Conservation (phyloP, 2,797 vertebrate genomes). For the Leucoraja ocellata region DNA sequence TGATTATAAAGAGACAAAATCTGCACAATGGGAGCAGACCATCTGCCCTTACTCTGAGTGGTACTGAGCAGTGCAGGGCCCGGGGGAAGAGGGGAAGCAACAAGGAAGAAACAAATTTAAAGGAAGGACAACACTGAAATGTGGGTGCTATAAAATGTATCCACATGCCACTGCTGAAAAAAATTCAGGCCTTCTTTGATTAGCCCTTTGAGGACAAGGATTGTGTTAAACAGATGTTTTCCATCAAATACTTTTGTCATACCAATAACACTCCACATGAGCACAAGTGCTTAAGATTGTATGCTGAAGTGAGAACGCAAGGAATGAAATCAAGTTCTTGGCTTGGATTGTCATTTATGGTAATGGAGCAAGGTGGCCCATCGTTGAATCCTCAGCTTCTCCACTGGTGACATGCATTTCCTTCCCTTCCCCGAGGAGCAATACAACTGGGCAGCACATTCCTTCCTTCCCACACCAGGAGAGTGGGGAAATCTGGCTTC, state of each 20-base stretch:
- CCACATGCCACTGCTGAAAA: not conserved
- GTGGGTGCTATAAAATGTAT: conserved; percentile 16
- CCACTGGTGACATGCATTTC: not conserved
- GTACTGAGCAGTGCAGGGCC: not conserved
- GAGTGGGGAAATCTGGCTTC: not conserved
- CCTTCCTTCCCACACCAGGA: not conserved
- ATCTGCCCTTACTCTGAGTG: not conserved
- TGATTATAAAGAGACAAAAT: conserved; percentile 12
- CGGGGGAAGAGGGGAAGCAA: not conserved
- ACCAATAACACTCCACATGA: conserved; percentile 22
- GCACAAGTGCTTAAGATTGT: conserved; percentile 1
- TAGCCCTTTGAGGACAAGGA: conserved; percentile 13
- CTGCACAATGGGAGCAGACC: not conserved
- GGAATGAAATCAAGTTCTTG: not conserved
- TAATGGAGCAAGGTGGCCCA: not conserved
- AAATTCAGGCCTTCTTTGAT: not conserved
- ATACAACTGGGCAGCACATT: too few relatives aligned
- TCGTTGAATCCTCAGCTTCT: not conserved
- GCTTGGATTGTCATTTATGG: not conserved
- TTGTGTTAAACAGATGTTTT: conserved; percentile 29
- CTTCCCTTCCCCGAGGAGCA: not conserved
- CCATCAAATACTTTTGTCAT: not conserved
- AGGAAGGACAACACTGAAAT: not conserved
- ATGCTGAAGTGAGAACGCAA: not conserved
- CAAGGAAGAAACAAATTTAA: not conserved